Conservation (phyloP, 2,113 vertebrate species). For the Silurus meridionalis region DNA sequence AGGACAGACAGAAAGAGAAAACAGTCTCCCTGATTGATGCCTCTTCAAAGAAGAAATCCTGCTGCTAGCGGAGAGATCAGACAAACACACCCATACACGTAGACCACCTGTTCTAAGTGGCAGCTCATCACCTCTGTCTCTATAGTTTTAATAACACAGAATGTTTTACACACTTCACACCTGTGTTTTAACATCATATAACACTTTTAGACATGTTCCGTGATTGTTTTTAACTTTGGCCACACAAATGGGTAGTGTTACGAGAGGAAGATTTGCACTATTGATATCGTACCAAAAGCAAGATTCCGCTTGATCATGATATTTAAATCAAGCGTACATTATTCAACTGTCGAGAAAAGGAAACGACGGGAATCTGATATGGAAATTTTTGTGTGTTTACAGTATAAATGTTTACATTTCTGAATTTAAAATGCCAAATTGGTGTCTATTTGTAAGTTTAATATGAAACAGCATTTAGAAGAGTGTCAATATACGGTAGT, state of each 20-base stretch:
- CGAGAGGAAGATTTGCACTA: conserved; percentile 30
- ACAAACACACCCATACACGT: background rate
- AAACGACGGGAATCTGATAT: conserved; percentile 12
- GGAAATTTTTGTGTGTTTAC: conserved; percentile 23
- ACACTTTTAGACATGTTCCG: conserved; percentile 16
- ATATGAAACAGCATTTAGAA: background rate
- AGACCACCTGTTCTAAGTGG: background rate
- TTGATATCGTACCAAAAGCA: conserved; percentile 18
- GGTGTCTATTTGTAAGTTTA: background rate
- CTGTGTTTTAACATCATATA: background rate
- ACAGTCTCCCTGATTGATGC: conserved; percentile 70
- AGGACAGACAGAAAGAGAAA: conserved; percentile 84
- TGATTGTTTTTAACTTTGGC: conserved; percentile 6
- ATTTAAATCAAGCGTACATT: background rate
- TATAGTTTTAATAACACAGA: background rate
- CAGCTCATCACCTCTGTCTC: background rate
- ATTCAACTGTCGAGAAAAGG: conserved; percentile 10
- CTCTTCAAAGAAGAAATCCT: conserved; percentile 76
- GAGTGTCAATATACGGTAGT: background rate
- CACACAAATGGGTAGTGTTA: conserved; percentile 5
- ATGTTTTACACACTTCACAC: conserved; percentile 4
- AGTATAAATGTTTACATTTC: conserved; percentile 40
- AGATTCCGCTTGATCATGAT: conserved; percentile 7
- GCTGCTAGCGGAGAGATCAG: conserved; percentile 71
- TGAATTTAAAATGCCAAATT: conserved; percentile 1